phyloP scores from a whole-genome alignment of 2,888 invertebrate species.

The Cremastinae sp. region DNA sequence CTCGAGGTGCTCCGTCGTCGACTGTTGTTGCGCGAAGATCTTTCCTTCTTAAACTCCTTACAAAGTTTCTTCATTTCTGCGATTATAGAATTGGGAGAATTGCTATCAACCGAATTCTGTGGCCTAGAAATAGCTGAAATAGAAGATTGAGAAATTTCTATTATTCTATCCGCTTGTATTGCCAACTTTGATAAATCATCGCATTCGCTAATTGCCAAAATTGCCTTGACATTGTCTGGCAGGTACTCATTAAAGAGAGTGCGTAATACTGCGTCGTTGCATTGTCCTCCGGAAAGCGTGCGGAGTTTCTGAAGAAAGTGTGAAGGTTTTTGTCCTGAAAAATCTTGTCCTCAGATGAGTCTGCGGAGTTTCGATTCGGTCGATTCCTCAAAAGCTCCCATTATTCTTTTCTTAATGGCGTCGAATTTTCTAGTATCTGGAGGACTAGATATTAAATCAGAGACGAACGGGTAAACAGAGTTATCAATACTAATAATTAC shows the following conservation, averaged over 20 bases:
- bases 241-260: conserved; percentile 50
- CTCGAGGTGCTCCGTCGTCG: too few relatives aligned
- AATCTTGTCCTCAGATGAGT: conserved; percentile 49
- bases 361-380: conserved; percentile 40
- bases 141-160: not conserved
- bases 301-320: conserved; percentile 52
- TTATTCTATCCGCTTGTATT: conserved; percentile 26
- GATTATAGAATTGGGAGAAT: too few relatives aligned
- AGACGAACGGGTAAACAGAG: conserved; percentile 48
- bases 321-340: conserved; percentile 60
- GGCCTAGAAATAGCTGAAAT: not conserved
- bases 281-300: conserved; percentile 32
- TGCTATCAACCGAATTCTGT: too few relatives aligned
- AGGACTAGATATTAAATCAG: conserved; percentile 56
- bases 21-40: too few relatives aligned
- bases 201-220: conserved; percentile 24
- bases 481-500: conserved; percentile 49
- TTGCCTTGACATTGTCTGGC: conserved; percentile 17
- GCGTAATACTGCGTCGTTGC: conserved; percentile 49
- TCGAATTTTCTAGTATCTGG: conserved; percentile 43
- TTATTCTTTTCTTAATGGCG: conserved; percentile 48
- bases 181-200: conserved; percentile 14
- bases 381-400: conserved; percentile 50
- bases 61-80: too few relatives aligned
- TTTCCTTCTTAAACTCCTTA: too few relatives aligned